Base-by-base conservation (phyloP, 2,113 vertebrate species). In the Calidris pygmaea region DNA sequence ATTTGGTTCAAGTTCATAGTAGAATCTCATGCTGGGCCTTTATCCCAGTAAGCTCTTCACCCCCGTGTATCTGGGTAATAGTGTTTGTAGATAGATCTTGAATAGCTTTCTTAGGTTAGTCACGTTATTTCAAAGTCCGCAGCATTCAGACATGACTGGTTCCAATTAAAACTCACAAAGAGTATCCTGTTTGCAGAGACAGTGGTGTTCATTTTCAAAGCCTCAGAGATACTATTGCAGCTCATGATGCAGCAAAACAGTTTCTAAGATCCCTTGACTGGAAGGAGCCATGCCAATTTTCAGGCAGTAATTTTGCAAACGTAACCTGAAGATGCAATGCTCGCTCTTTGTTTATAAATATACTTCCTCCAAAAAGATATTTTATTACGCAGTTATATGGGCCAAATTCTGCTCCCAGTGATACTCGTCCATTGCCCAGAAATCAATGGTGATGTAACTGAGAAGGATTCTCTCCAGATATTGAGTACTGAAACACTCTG, bases 201-300 rank as follows among this genome's bases (percentile, higher is more conserved):
- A 97, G 68, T 94, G 96, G 97, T 89, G 93, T 87, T 97, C 87
- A 88, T 94, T 98, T 98, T 97, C 97, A 97, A 97, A 96, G 79
- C 93, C 95, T 96, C 96, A 72, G 92, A 97, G 97, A 98, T 97
- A 97, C 91, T 95, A 95, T 77, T 98, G 97, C 97, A 96, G 91
- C 73, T 68, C 94, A 94, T 76, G 95, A 97, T 97, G 90, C 89
- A 97, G 95, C 93, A 96, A 85, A 97, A 96, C 94, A 86, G 95
- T 81, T 86, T 89, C 97, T 96, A 81, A 95, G 94, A 95, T 95
- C 93, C 96, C 92, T 75, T 77, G 85, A 88, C 95, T 94, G 92
- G 91, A 92, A 95, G 93, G 48, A 96, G 89, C 63, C 55, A 52
- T 53, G 97, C 95, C 96, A 97, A 95, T 91, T 96, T 91, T 91